Evolutionary conservation across 2,113 vertebrate species (phyloP).

Genomic region (Myiozetetes cayanensis): DNA sequence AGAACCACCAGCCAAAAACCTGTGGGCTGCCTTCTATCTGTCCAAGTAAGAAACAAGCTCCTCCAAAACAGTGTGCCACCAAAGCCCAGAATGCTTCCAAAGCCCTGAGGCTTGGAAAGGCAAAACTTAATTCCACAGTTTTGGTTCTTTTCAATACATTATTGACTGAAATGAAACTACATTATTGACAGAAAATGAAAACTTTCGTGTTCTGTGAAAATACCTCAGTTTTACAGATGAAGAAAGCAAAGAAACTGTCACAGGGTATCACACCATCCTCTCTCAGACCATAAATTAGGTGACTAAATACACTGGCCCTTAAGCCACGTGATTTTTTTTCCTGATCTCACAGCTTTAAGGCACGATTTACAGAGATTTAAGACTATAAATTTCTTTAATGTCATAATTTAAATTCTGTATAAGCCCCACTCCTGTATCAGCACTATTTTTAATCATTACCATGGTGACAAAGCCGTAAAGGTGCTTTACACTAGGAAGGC

Average conservation of each 20-base stretch:
- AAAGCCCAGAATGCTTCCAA: neutral
- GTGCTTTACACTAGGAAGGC: conserved; percentile 30
- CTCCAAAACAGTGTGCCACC: neutral
- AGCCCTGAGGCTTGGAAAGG: neutral
- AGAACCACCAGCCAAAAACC: neutral
- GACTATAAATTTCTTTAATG: conserved; percentile 21
- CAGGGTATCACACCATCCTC: neutral
- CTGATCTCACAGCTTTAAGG: conserved; percentile 10
- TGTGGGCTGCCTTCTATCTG: neutral
- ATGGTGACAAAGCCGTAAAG: conserved; percentile 53
- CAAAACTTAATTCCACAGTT: neutral
- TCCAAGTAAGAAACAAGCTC: neutral
- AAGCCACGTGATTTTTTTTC: neutral
- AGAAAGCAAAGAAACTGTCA: neutral
- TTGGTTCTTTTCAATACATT: neutral
- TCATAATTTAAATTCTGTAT: conserved; percentile 16
- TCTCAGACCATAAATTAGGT: neutral
- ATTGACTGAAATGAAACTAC: neutral
- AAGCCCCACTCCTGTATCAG: conserved; percentile 32
- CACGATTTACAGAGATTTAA: neutral
- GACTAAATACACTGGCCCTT: neutral
- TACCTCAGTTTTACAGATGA: neutral
- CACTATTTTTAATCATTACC: conserved; percentile 63
- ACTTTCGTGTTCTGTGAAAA: neutral
- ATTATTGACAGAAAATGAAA: neutral